Conservation (phyloP, 92 coral and sea anemone genomes). For the Epizoanthus scotinus region DNA sequence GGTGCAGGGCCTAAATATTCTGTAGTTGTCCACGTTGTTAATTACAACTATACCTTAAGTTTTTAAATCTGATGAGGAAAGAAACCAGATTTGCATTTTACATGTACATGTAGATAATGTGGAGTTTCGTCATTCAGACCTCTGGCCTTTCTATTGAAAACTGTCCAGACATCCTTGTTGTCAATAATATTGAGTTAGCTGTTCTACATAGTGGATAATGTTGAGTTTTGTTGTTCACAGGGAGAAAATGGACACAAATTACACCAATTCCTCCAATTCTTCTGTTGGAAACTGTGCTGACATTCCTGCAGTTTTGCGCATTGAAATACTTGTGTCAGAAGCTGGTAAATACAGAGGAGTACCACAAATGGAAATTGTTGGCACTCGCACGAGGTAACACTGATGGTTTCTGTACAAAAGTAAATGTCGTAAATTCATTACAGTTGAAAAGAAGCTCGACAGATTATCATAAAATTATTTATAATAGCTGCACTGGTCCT, state of each 20-base stretch:
- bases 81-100: not conserved
- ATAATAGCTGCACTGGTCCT: no score
- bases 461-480: no score
- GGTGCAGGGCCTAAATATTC: no score
- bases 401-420: no score
- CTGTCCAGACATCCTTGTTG: conserved; percentile 35
- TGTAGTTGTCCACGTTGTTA: not conserved
- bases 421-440: no score
- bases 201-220: no score
- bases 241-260: no score
- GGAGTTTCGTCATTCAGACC: not conserved
- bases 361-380: conserved; percentile 85
- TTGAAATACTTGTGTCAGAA: conserved; percentile 81
- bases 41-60: no score
- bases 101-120: not conserved
- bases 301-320: conserved; percentile 39
- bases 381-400: conserved; percentile 77
- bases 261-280: not conserved
- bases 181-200: not conserved
- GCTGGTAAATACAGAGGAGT: conserved; percentile 82
- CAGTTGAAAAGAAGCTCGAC: no score
- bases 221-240: not conserved
- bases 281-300: conserved; percentile 39
- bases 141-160: conserved; percentile 8
- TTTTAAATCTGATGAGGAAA: not conserved